These are phyloP conservation scores for Bothrops alternatus DNA, from an alignment of 2,797 vertebrate genomes.

Conservation along the genomic window DNA sequence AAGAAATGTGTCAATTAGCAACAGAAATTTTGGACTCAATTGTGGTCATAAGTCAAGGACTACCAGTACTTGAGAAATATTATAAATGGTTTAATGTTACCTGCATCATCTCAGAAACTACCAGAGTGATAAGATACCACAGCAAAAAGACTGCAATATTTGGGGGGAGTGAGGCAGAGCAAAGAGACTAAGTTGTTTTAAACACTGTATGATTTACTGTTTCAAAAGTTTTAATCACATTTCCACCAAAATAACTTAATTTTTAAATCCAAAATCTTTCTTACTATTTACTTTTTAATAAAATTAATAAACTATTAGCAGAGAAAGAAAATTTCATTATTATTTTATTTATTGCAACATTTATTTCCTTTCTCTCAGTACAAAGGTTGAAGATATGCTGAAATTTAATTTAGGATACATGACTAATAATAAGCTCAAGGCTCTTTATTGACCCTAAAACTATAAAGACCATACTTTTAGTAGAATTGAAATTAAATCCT, in stretches of 20 bases:
- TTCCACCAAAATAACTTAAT: constrained; percentile 45
- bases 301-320: constrained; percentile 35
- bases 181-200: background rate
- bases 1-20: background rate
- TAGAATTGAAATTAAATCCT: background rate
- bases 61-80: constrained; percentile 2
- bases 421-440: constrained; percentile 15
- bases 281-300: constrained; percentile 43
- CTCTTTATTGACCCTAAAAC: background rate
- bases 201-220: constrained; percentile 47
- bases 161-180: background rate
- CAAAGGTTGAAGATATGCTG: background rate
- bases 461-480: background rate
- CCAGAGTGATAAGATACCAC: background rate
- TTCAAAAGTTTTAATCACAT: constrained; percentile 62
- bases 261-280: constrained; percentile 58
- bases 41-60: background rate
- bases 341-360: background rate
- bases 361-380: background rate
- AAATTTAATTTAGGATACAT: background rate
- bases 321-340: background rate
- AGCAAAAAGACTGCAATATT: background rate
- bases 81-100: constrained; percentile 38
- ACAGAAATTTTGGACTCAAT: background rate
- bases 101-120: constrained; percentile 9